Conservation (phyloP, 2,113 vertebrate genomes). For the Drymodes brunneopygia region DNA sequence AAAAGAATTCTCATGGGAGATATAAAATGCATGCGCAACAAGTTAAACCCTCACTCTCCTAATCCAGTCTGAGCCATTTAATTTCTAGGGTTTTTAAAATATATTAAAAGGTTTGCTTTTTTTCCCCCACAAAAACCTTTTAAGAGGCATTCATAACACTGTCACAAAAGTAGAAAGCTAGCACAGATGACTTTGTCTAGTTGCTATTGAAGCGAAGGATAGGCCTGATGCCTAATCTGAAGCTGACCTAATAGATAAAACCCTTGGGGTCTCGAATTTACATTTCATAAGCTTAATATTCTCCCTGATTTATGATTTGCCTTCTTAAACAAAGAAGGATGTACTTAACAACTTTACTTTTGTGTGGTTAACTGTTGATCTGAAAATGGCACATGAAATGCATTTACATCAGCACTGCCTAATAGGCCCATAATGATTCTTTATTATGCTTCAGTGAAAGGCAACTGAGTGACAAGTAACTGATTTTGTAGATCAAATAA, state of each 20-base stretch:
- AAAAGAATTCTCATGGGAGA: not conserved
- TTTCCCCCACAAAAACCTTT: not conserved
- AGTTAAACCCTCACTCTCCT: slow-evolving; percentile 1
- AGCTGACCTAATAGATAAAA: slow-evolving; percentile 25
- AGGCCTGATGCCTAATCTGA: not conserved
- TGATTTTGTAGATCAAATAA: slow-evolving; percentile 61
- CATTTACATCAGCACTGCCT: slow-evolving; percentile 60
- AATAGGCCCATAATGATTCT: slow-evolving; percentile 64
- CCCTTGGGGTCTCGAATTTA: slow-evolving; percentile 18
- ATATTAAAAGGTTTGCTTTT: not conserved
- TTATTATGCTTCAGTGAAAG: slow-evolving; percentile 66
- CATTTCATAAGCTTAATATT: slow-evolving; percentile 55
- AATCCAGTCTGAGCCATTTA: slow-evolving; percentile 11
- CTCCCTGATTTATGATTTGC: slow-evolving; percentile 50
- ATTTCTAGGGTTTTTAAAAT: slow-evolving; percentile 4
- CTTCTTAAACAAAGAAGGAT: slow-evolving; percentile 39
- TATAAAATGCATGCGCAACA: not conserved
- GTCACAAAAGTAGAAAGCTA: not conserved
- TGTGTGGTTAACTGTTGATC: slow-evolving; percentile 62
- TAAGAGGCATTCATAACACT: not conserved
- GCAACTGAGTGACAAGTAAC: slow-evolving; percentile 56
- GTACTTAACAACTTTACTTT: slow-evolving; percentile 65
- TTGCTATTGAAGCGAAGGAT: not conserved
- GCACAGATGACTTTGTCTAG: not conserved
- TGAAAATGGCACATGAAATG: slow-evolving; percentile 61